Percentiles rank a stretch among this genome's conserved stretches.
These are phyloP conservation scores for Pollicipes pollicipes DNA, from an alignment of 1,140 invertebrate species.

Conservation along the genomic window DNA sequence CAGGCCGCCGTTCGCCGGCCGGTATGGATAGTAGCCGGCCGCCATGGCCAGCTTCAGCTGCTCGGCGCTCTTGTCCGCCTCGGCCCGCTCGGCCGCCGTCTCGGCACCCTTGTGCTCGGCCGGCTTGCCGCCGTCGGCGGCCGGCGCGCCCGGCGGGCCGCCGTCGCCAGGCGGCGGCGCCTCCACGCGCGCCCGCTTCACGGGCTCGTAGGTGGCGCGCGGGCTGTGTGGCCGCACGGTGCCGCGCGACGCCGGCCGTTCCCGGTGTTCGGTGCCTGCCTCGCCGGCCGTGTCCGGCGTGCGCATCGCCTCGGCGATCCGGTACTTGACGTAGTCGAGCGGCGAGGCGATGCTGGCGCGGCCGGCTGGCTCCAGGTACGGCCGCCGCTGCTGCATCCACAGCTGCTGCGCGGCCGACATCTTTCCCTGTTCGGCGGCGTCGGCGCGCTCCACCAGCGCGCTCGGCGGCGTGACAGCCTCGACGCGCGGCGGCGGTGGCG, in stretches of 20 bases:
- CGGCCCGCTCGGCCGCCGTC: neutral
- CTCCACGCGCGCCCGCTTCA: neutral
- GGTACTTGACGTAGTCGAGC: slow-evolving; percentile 6
- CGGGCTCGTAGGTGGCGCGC: neutral
- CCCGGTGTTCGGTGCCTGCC: neutral
- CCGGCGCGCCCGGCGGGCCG: too few species aligned
- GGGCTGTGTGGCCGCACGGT: neutral
- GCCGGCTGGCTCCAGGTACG: neutral
- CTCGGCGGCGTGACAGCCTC: neutral
- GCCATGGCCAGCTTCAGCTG: neutral
- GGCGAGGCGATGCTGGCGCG: neutral
- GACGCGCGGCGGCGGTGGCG: too few species aligned
- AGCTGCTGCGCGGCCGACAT: slow-evolving; percentile 1
- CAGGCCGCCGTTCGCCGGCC: neutral
- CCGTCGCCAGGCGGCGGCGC: neutral
- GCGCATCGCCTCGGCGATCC: slow-evolving; percentile 3
- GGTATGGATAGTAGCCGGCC: neutral
- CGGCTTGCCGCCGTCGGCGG: neutral
- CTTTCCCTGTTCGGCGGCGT: neutral
- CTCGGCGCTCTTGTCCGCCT: neutral
- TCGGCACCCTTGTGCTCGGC: neutral
- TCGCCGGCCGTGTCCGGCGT: neutral
- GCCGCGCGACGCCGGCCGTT: neutral
- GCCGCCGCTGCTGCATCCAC: neutral
- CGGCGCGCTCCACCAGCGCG: too few species aligned